Evolutionary conservation across 2,888 invertebrate genomes (phyloP), one percentile per base, ranked within the genome.

Genomic region (Elmis aenea): DNA sequence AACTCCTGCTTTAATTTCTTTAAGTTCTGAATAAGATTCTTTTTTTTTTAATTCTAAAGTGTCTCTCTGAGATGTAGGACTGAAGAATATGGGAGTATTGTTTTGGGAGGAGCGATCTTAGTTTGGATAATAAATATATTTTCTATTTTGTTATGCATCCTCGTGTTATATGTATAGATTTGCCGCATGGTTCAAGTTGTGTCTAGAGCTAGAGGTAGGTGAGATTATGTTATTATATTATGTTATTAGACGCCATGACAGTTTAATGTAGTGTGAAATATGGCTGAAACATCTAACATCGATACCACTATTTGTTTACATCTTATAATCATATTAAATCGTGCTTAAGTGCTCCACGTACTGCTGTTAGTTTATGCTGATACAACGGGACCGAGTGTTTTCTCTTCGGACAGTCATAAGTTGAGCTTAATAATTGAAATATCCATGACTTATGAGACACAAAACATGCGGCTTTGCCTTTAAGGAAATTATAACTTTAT

Each of bases 221-320:
- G 55, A 61, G 62, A 64, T 64, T 64, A 64, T 61, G 62, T 62
- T 64, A 64, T 64, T 64, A 63, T 64, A 62, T 63, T 62, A 64
- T 57, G 57, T 62, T 64, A 64, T 63, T 63, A 63, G 62, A 54
- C 48, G 52, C 54, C 58, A 55, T 62, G 62, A 64, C 64, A 64
- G 62, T 60, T 64, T 64, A 64, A 64, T 62, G 60, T 62, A 57
- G 61, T 64, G 62, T 64, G 61, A 64, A 64, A 64, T 64, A 64
- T 62, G 61, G 55, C 54, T 53, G 51, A 56, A 58, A 56, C 48
- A 52, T 53, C 49, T 52, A 52, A 55, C 49, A 42, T 42, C 48
- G 50, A 54, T 54, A 56, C 54, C 55, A 58, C 47, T 52, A 59
- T 59, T 56, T 57, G 54, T 54, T 54, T 50, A 43, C 57, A 45